phyloP scores from a whole-genome alignment of 2,113 vertebrate genomes.

The Nesospiza acunhae region DNA sequence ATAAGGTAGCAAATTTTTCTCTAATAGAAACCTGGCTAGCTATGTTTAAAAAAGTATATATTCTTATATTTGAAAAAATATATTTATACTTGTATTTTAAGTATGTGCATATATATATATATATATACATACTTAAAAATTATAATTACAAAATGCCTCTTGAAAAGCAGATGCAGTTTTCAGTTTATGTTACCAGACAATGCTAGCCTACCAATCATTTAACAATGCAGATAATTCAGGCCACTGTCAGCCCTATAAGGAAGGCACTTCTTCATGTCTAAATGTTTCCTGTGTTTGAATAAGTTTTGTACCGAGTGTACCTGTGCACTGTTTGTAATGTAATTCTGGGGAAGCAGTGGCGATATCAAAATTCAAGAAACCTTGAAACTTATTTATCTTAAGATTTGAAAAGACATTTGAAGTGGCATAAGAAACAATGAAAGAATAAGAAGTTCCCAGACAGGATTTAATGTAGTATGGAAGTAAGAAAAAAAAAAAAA shows the following conservation, averaged over 20 bases:
- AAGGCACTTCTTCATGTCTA: neutral
- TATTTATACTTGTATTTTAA: neutral
- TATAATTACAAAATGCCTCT: neutral
- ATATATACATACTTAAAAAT: neutral
- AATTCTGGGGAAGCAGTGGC: neutral
- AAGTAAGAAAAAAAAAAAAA: neutral
- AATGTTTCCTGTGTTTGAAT: neutral
- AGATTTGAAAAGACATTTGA: conserved; percentile 6
- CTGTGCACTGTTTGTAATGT: neutral
- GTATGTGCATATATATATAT: too few relatives aligned
- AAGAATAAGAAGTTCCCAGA: neutral
- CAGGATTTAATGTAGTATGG: neutral
- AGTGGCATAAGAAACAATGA: neutral
- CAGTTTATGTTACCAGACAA: neutral
- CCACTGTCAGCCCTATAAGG: neutral
- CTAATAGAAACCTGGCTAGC: neutral
- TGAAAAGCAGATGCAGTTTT: neutral
- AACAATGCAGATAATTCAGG: neutral
- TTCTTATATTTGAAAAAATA: neutral
- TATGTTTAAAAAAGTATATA: neutral
- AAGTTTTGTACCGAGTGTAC: neutral
- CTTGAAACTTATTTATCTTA: neutral
- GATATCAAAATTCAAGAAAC: neutral
- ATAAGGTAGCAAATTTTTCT: neutral
- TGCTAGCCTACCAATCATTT: neutral